Percentiles rank a stretch among this genome's conserved stretches.
Conservation (phyloP, 2,113 vertebrate genomes). For the Periophthalmus modestus region DNA sequence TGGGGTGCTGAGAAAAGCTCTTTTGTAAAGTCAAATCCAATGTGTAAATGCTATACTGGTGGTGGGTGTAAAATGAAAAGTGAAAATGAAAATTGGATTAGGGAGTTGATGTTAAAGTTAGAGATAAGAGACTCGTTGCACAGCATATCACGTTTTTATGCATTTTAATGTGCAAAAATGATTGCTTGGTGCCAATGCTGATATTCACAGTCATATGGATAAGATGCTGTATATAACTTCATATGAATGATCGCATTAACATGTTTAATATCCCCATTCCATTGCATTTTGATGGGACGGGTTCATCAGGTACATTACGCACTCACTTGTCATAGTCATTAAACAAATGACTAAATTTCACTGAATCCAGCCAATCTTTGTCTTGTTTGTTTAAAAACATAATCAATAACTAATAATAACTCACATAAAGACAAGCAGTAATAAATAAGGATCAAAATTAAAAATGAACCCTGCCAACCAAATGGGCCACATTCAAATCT, state of each 20-base stretch:
- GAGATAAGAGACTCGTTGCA: slow-evolving; percentile 36
- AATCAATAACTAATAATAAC: no score
- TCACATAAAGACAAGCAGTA: no score
- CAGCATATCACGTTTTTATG: slow-evolving; percentile 28
- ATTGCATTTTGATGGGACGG: neutral
- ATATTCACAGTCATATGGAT: neutral
- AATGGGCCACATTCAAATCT: no score
- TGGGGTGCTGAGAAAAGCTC: slow-evolving; percentile 31
- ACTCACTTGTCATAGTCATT: neutral
- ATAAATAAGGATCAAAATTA: no score
- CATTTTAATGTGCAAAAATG: slow-evolving; percentile 33
- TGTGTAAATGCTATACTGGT: slow-evolving; percentile 18
- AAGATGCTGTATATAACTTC: neutral
- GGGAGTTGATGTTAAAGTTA: slow-evolving; percentile 20
- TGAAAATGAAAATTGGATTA: neutral
- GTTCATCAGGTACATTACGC: neutral
- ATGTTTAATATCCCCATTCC: neutral
- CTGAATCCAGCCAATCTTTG: neutral
- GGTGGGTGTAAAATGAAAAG: slow-evolving; percentile 23
- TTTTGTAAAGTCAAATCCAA: slow-evolving; percentile 30
- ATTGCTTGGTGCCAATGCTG: slow-evolving; percentile 9
- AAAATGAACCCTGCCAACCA: no score
- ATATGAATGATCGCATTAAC: neutral
- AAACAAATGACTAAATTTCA: neutral
- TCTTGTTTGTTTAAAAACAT: neutral